Evolutionary conservation across 2,113 vertebrate genomes (phyloP), one percentile per base, ranked within the genome.

Genomic region (Melanostigma gelatinosum): DNA sequence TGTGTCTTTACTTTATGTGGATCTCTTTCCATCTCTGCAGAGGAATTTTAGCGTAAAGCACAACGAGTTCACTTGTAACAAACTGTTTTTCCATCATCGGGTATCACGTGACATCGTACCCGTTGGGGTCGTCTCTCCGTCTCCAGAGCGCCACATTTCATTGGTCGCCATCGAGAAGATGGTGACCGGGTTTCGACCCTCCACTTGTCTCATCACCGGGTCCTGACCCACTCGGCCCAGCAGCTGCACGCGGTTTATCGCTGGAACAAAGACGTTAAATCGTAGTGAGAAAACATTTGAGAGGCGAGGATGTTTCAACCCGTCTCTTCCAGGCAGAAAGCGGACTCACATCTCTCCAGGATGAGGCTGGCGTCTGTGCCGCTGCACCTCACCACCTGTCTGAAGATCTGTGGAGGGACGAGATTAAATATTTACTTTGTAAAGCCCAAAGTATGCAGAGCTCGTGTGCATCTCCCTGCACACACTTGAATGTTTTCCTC

Each of bases 161-260:
- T 99, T 99, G 64, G 98, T 99, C 11, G 98, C 98, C 57, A 99
- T 24, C 2, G 98, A 98, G 94, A 99, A 99, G 92, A 99, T 99
- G 48, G 97, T 99, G 65, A 99, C 98, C 0, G 97, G 97, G 84
- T 98, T 99, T 80, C 96, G 96, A 11, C 97, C 97, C 0, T 99
- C 98, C 72, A 96, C 95, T 82, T 99, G 98, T 84, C 98, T 97
- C 97, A 99, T 97, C 69, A 99, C 95, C 0, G 98, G 97, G 87
- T 99, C 97, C 91, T 99, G 98, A 16, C 98, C 97, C 18, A 99
- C 98, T 12, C 98, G 95, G 9, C 98, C 98, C 20, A 99, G 92
- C 61, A 99, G 91, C 93, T 99, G 97, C 27, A 99, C 97, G 0
- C 95, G 95, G 85, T 99, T 99, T 92, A 99, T 93, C 3, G 98